phyloP scores from a whole-genome alignment of 2,888 invertebrate species.

The Adineta ricciae region DNA sequence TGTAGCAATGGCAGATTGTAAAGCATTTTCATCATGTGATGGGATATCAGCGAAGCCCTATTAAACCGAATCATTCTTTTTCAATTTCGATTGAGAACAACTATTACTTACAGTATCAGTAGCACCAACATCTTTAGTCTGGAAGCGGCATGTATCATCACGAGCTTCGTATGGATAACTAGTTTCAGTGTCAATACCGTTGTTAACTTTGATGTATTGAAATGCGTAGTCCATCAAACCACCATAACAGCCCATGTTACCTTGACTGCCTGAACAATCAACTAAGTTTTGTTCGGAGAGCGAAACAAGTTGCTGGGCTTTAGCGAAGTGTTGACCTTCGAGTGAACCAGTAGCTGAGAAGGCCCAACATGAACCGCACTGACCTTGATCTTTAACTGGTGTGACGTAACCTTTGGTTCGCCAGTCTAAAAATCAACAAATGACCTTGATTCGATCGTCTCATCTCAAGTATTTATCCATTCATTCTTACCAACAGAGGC shows the following conservation, averaged over 20 bases:
- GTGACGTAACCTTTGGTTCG: slow-evolving; percentile 35
- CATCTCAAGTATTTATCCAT: background rate
- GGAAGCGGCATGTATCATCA: slow-evolving; percentile 34
- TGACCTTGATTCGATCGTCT: no score
- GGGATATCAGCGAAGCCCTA: slow-evolving; percentile 35
- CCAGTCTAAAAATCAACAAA: slow-evolving; percentile 26
- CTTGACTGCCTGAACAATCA: slow-evolving; percentile 68
- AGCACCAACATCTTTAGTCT: slow-evolving; percentile 34
- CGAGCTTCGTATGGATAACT: slow-evolving; percentile 35
- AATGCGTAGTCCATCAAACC: slow-evolving; percentile 47
- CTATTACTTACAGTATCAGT: slow-evolving; percentile 24
- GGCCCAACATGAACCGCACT: slow-evolving; percentile 66
- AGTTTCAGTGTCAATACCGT: slow-evolving; percentile 43
- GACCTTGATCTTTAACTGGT: slow-evolving; percentile 36
- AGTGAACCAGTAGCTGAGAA: slow-evolving; percentile 54
- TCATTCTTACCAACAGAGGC: background rate
- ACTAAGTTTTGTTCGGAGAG: slow-evolving; percentile 83
- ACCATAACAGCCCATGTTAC: slow-evolving; percentile 77
- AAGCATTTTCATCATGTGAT: slow-evolving; percentile 35
- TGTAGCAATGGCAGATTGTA: slow-evolving; percentile 35
- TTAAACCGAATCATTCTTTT: background rate
- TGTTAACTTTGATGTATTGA: slow-evolving; percentile 34
- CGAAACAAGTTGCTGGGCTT: slow-evolving; percentile 64
- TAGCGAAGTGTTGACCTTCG: slow-evolving; percentile 60
- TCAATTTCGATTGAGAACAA: background rate